A percentile compares a stretch with the other conserved stretches of the same genome.
Conservation (phyloP, 2,797 vertebrate species). For the Podarcis lilfordi region DNA sequence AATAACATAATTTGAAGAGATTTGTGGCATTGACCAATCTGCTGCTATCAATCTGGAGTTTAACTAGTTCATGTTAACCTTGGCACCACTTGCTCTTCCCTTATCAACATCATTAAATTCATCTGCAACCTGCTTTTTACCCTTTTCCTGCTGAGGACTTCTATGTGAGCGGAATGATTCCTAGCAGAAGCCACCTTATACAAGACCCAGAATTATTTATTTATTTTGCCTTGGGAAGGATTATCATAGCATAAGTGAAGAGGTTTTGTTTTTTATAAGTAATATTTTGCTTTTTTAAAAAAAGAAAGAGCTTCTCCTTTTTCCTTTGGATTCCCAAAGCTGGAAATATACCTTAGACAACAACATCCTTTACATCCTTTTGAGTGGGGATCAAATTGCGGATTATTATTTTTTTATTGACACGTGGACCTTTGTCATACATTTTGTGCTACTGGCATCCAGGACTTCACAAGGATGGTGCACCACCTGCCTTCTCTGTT, state of each 20-base stretch:
- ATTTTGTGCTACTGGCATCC: neutral
- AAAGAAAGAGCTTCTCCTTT: neutral
- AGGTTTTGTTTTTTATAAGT: constrained; percentile 2
- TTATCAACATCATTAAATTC: constrained; percentile 53
- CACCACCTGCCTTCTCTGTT: constrained; percentile 42
- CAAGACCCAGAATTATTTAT: fast-evolving
- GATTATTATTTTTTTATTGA: neutral
- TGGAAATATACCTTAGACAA: neutral
- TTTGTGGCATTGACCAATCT: neutral
- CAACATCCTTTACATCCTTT: neutral
- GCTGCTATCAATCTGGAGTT: constrained; percentile 43
- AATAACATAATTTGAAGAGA: neutral
- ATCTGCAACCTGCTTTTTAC: neutral
- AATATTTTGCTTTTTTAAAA: neutral
- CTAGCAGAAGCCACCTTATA: neutral
- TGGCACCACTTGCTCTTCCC: constrained; percentile 7
- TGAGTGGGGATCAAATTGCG: neutral
- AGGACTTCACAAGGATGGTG: constrained; percentile 54
- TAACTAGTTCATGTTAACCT: constrained; percentile 41
- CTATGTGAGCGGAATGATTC: neutral
- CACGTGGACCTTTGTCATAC: neutral
- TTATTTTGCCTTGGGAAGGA: neutral
- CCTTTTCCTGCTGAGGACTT: neutral
- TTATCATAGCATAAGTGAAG: neutral
- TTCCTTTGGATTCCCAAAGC: neutral